Evolutionary conservation across 53 echinoderm and acorn worm species (phyloP), one percentile per base, ranked within the genome.

Genomic region (Apostichopus leukothele): DNA sequence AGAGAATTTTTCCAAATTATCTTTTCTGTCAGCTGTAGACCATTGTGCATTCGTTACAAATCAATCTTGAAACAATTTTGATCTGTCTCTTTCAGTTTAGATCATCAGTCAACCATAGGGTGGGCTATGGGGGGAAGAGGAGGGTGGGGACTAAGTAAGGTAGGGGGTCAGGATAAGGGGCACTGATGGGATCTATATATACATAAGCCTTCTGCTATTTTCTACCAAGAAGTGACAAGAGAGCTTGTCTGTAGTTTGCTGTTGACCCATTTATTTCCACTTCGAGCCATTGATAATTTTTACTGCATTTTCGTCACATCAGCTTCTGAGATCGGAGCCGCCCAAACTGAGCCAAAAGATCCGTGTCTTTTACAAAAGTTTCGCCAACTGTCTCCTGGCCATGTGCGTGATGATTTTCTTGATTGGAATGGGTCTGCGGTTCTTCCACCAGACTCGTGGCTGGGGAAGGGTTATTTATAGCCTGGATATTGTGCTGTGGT

Each of bases 381-480:
- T 92, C 67, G 93, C 93, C 93, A 95, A 96, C 78, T 73, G 93
- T 52, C 94, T 94, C 73, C 93, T 96, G 59, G 67, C 92, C 22
- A 75, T 98, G 8, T 92, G 91, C 73, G 95, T 98, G 60, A 20
- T 86, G n/a, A 89, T 93, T 54, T 98, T 95, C 93, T 86, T 98
- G 88, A 74, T 91, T 0, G 98, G 98, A 7, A 88, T 98, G 81
- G 90, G 88, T 54, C 88, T 98, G 10, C 87, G 98, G 5, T 93
- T 95, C 87, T 88, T 85, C 25, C 88, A 91, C 12, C 61, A 90
- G 18, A 98, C 94, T 25, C 92, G 90, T 50, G 76, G 76, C 16
- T 88, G 89, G 7, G 95, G 98, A 1, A 86, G 95, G 19, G 98
- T 98, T 76, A 94, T 98, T 73, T 93, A 94, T 90, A 96, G 94